Evolutionary conservation across 2,113 vertebrate species (phyloP), one percentile per base, ranked within the genome.

Genomic region (Ahaetulla prasina): DNA sequence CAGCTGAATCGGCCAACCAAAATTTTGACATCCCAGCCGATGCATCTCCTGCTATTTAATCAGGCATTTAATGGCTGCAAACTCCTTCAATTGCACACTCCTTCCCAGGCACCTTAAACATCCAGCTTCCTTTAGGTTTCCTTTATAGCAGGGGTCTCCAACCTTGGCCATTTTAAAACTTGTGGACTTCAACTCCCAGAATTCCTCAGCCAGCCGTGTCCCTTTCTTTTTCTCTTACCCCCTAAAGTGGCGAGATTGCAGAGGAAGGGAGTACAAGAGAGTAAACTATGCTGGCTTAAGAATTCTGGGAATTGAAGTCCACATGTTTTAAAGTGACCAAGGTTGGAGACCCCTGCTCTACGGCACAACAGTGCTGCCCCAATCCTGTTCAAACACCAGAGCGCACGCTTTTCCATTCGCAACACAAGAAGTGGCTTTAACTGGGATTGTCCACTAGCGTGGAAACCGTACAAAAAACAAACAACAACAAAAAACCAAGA

Each of bases 1-100:
- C 45, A 27, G 11, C 14, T 57, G 9, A 14, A 87, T 1, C 0
- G 12, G 3, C 30, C 16, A 22, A 3, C 91, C 27, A 86, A 47
- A 22, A 85, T n/a, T 5, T 57, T 10, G 25, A 60, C 55, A 27
- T 22, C 11, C 30, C 85, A 16, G 25, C 22, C 5, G 10, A 23
- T 7, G 8, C 47, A 5, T 39, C 20, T 25, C 22, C 55, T 39
- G 23, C 8, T 0, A 25, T 4, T 11, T 22, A 30, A 43, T 8
- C 25, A 52, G 10, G 45, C 14, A n/a, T n/a, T 22, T 18, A 8
- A 8, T 25, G n/a, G 49, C 8, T 25, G 35, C 6, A 6, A 6
- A 3, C 43, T 2, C 30, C 12, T 52, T 27, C 6, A 4, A 16
- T 14, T 87, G 84, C 43, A n/a, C 43, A 18, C 18, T 1, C 54